phyloP scores from a whole-genome alignment of 2,113 vertebrate species.

The Raphicerus campestris region DNA sequence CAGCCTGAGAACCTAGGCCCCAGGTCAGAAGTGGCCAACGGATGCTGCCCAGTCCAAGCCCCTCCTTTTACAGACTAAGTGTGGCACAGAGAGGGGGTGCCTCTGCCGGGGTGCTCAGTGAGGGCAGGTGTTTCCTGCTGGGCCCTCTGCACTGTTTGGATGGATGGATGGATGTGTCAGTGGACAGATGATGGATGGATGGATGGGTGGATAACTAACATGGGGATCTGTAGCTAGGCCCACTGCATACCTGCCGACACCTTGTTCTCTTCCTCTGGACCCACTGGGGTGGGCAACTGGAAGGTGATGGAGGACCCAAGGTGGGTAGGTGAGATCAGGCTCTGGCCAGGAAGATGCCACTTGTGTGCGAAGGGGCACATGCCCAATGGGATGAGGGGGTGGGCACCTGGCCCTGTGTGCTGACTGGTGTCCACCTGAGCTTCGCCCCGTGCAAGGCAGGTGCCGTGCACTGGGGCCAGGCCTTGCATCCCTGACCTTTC shows the following conservation, averaged over 20 bases:
- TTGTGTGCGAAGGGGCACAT: too few species aligned
- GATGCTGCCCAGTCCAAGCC: background rate
- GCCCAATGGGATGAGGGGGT: background rate
- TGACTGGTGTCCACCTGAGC: accelerated
- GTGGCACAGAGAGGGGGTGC: background rate
- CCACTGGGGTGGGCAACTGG: background rate
- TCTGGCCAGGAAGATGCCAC: background rate
- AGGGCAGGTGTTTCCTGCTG: background rate
- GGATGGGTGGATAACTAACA: background rate
- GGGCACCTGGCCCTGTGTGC: background rate
- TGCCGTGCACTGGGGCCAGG: accelerated
- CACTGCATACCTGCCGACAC: accelerated
- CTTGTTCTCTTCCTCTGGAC: background rate
- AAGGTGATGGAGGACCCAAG: background rate
- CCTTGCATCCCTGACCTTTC: background rate
- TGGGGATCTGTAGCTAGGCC: accelerated
- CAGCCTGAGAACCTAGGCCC: background rate
- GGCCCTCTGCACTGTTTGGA: accelerated
- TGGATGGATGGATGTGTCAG: background rate
- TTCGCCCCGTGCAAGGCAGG: accelerated
- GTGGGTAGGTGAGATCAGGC: too few species aligned
- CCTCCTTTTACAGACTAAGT: background rate
- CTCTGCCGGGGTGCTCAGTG: accelerated
- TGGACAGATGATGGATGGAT: background rate
- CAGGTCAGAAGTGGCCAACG: background rate